Evolutionary conservation across 2,888 invertebrate genomes (phyloP).

Genomic region (Drosophila kuntzei): DNA sequence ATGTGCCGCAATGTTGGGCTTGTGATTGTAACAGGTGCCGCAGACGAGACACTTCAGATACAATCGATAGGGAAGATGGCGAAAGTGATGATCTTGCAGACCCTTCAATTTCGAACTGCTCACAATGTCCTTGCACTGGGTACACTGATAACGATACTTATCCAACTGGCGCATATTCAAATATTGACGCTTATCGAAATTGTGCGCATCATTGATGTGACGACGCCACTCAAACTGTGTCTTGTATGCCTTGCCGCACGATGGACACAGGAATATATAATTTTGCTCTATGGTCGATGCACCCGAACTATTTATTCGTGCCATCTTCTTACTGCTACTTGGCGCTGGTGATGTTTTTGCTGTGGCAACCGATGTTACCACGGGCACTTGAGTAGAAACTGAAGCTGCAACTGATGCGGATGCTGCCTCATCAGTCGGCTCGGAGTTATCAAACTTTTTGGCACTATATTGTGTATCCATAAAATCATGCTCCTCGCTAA

Average conservation of each 20-base stretch:
- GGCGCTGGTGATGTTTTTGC: not conserved
- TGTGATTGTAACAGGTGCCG: conserved; percentile 82
- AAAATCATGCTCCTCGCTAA: conserved; percentile 76
- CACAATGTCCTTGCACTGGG: conserved; percentile 77
- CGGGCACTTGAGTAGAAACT: conserved; percentile 2
- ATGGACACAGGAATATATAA: conserved; percentile 80
- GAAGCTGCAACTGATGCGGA: not conserved
- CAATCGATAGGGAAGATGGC: conserved; percentile 78
- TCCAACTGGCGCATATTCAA: conserved; percentile 80
- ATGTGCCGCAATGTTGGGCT: conserved; percentile 82
- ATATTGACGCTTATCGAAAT: conserved; percentile 79
- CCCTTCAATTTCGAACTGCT: conserved; percentile 81
- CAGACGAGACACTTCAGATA: conserved; percentile 81
- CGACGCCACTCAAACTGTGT: conserved; percentile 82
- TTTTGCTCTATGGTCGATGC: conserved; percentile 68
- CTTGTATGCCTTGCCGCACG: conserved; percentile 78
- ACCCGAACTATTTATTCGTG: conserved; percentile 20
- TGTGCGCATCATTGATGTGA: conserved; percentile 81
- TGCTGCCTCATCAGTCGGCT: conserved; percentile 27
- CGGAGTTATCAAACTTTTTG: conserved; percentile 48
- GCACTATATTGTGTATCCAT: conserved; percentile 42
- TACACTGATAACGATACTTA: conserved; percentile 81
- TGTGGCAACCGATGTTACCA: not conserved
- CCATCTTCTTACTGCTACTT: conserved; percentile 4
- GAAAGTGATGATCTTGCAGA: conserved; percentile 83